Evolutionary conservation across 1,140 invertebrate genomes (phyloP).

Genomic region (Drosophila athabasca): DNA sequence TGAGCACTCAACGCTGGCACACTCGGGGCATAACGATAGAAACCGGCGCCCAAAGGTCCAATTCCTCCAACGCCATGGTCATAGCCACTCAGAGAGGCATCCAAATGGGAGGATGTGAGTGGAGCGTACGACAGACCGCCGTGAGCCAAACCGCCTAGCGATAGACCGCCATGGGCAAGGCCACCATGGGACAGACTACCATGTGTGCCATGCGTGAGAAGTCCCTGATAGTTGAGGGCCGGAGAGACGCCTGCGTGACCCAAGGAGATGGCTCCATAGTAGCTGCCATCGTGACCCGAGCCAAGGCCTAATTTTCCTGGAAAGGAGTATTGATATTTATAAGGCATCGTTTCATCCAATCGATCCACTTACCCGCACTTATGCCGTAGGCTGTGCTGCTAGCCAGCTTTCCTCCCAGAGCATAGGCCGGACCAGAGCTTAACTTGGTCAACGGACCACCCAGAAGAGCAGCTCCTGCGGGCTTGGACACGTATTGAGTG

Average conservation of each 20-base stretch:
- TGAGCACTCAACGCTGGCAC: slow-evolving; percentile 58
- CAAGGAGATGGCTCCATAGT: slow-evolving; percentile 73
- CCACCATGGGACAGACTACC: slow-evolving; percentile 13
- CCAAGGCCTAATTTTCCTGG: slow-evolving; percentile 45
- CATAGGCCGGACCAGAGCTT: slow-evolving; percentile 39
- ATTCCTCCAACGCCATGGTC: slow-evolving; percentile 66
- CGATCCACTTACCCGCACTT: slow-evolving; percentile 41
- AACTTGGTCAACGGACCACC: slow-evolving; percentile 40
- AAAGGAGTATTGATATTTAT: background rate
- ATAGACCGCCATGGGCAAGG: too few relatives aligned
- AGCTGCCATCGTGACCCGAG: slow-evolving; percentile 43
- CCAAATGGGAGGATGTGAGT: slow-evolving; percentile 25
- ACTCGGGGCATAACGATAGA: slow-evolving; percentile 77
- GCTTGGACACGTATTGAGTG: slow-evolving; percentile 19
- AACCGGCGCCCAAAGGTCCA: slow-evolving; percentile 66
- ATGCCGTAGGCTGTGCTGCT: slow-evolving; percentile 59
- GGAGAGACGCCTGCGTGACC: slow-evolving; percentile 65
- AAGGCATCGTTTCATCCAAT: background rate
- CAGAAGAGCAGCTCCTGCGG: slow-evolving; percentile 13
- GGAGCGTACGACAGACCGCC: slow-evolving; percentile 1
- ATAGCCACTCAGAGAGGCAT: slow-evolving; percentile 60
- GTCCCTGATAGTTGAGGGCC: slow-evolving; percentile 65
- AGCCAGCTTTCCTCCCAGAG: slow-evolving; percentile 38
- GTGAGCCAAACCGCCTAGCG: too few relatives aligned
- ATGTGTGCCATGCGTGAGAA: slow-evolving; percentile 35